Conservation (phyloP, 2,797 vertebrate genomes). For the Syngnathus rostellatus region DNA sequence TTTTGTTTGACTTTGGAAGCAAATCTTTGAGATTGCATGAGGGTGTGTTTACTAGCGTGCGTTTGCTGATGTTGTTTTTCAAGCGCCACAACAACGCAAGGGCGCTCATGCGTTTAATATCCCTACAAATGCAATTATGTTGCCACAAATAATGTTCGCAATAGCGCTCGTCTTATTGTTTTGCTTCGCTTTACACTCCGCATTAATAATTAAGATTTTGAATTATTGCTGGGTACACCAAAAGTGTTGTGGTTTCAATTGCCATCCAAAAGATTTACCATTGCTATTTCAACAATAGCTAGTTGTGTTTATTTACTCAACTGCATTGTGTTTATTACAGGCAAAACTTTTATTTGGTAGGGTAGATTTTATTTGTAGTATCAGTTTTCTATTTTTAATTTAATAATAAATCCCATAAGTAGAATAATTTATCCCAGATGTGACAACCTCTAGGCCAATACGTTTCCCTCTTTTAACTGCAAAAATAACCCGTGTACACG, state of each 20-base stretch:
- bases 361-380: too few species aligned
- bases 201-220: neutral
- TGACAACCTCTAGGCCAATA: neutral
- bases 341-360: neutral
- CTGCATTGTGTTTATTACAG: neutral
- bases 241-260: neutral
- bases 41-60: neutral
- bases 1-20: too few species aligned
- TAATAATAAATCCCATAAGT: too few species aligned
- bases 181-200: neutral
- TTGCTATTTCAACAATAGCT: neutral
- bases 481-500: neutral
- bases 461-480: neutral
- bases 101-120: neutral
- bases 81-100: neutral
- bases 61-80: neutral
- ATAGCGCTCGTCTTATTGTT: neutral
- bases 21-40: neutral
- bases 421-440: neutral
- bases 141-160: neutral
- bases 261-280: neutral
- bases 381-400: too few species aligned
- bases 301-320: neutral
- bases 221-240: neutral
- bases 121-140: neutral